Percentiles rank a stretch among this genome's conserved stretches.
phyloP scores from a whole-genome alignment of 2,113 vertebrate genomes.

The Platanista minor region DNA sequence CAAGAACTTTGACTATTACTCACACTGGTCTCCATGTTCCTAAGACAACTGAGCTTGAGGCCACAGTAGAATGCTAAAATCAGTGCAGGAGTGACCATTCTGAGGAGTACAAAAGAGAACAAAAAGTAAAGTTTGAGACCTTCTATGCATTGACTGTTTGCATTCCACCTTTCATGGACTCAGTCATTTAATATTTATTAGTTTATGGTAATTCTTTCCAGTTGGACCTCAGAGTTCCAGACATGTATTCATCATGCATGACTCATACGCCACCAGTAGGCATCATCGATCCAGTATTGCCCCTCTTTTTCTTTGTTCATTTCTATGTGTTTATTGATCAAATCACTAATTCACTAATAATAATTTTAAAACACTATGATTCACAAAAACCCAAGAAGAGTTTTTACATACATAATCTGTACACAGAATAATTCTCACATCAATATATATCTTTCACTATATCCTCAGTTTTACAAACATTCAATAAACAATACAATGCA shows the following conservation, averaged over 20 bases:
- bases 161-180: not conserved
- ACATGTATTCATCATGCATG: rapidly evolving
- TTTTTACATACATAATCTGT: not conserved
- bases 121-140: not conserved
- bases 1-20: not conserved
- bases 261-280: not conserved
- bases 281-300: not conserved
- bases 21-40: not conserved
- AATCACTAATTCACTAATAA: not conserved
- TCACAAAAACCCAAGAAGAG: not conserved
- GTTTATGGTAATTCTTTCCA: not conserved
- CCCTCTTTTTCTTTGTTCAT: not conserved
- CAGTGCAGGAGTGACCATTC: rapidly evolving
- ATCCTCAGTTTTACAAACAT: not conserved
- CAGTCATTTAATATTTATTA: not conserved
- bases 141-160: not conserved
- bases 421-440: not conserved
- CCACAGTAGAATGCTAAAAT: not conserved
- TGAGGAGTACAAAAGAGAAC: not conserved
- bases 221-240: not conserved
- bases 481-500: not conserved
- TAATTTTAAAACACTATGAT: not conserved
- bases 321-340: not conserved
- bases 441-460: not conserved
- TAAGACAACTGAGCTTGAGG: rapidly evolving